phyloP scores from a whole-genome alignment of 1,140 invertebrate genomes.

The Caenorhabditis brenneri region DNA sequence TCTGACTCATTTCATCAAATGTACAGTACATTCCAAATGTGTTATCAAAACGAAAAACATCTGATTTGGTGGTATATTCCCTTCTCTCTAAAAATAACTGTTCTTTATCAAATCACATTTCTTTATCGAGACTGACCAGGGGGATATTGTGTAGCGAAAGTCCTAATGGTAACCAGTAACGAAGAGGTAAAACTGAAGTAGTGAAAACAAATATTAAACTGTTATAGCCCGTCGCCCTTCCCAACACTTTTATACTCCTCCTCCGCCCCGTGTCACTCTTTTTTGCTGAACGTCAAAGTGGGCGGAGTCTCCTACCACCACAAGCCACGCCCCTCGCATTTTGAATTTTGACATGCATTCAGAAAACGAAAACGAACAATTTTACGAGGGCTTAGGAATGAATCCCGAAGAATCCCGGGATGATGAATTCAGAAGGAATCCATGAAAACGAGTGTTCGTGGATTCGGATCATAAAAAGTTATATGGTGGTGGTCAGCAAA shows the following conservation, averaged over 20 bases:
- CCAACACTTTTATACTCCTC: background rate
- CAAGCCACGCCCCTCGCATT: background rate
- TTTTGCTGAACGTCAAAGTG: background rate
- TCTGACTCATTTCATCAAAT: too few relatives aligned
- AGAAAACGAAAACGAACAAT: background rate
- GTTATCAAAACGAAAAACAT: too few relatives aligned
- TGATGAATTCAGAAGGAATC: background rate
- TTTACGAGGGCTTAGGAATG: slow-evolving; percentile 1
- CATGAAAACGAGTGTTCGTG: background rate
- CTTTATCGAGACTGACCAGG: too few relatives aligned
- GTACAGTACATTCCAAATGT: too few relatives aligned
- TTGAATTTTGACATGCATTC: background rate
- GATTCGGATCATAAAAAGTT: slow-evolving; percentile 24
- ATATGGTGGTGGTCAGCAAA: slow-evolving; percentile 5
- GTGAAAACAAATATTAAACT: background rate
- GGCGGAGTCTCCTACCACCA: background rate
- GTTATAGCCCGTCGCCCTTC: background rate
- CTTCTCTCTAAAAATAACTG: background rate
- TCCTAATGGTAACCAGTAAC: background rate
- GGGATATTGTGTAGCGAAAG: too few relatives aligned
- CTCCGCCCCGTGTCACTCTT: background rate
- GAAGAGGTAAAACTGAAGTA: background rate
- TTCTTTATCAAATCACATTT: background rate
- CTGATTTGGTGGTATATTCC: too few relatives aligned
- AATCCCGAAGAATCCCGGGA: too few relatives aligned